Conservation (phyloP, 2,113 vertebrate genomes). For the Catharus fuscescens region DNA sequence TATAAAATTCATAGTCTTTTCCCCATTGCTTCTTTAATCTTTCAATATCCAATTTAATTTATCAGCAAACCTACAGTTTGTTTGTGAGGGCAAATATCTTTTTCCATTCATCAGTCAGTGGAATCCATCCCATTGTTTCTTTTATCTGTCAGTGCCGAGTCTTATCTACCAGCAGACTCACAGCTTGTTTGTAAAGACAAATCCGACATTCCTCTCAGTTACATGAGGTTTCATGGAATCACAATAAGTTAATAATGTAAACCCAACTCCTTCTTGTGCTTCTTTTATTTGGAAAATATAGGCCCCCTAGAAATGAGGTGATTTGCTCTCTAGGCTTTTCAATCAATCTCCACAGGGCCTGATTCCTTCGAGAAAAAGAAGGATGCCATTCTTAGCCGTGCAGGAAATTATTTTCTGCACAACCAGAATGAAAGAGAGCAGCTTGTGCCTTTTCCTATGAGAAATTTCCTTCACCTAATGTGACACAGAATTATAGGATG, state of each 20-base stretch:
- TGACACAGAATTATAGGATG: background rate
- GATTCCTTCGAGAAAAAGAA: background rate
- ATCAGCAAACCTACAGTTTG: no score
- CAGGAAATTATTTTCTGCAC: background rate
- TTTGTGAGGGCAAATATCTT: no score
- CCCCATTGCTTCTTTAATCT: no score
- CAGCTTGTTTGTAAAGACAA: no score
- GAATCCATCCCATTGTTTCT: no score
- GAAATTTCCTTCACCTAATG: background rate
- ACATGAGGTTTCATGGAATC: background rate
- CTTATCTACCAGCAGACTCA: no score
- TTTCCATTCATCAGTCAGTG: no score
- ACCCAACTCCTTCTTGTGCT: background rate
- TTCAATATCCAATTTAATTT: no score
- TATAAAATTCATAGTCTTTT: no score
- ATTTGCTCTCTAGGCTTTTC: background rate
- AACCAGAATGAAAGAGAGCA: background rate
- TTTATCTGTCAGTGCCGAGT: no score
- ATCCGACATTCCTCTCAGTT: no score
- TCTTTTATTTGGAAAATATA: background rate
- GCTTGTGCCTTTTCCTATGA: background rate
- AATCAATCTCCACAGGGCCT: background rate
- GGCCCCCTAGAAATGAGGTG: background rate
- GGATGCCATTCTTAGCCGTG: fast-evolving
- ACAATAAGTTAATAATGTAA: background rate